Percentiles rank a stretch among this genome's conserved stretches.
phyloP scores from a whole-genome alignment of 2,888 invertebrate genomes.

The Trachelus tabidus region DNA sequence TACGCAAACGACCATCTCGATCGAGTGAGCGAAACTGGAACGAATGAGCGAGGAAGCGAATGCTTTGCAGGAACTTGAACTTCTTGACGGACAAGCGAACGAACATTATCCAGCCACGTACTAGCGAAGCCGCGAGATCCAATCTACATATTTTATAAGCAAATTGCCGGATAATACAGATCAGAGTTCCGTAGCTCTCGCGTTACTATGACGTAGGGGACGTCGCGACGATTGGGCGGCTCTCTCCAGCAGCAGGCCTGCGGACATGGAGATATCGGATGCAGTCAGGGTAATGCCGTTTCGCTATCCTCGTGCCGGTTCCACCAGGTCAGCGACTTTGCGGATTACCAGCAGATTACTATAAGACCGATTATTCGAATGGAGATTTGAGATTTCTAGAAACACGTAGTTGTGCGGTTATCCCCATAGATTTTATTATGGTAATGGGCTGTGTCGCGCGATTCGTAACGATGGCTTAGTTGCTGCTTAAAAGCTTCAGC shows the following conservation, averaged over 20 bases:
- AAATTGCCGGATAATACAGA: slow-evolving; percentile 10
- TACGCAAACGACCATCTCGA: slow-evolving; percentile 2
- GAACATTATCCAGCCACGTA: slow-evolving; percentile 6
- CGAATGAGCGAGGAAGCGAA: slow-evolving; percentile 25
- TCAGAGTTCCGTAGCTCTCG: background rate
- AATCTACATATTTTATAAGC: slow-evolving; percentile 14
- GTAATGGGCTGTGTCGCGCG: background rate
- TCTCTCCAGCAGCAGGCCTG: background rate
- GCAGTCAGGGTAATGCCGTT: background rate
- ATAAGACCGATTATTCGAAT: background rate
- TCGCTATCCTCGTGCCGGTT: background rate
- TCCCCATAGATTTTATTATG: background rate
- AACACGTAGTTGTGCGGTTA: background rate
- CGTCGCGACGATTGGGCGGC: background rate
- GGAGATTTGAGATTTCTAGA: background rate
- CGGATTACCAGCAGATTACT: background rate
- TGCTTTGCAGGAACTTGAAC: background rate
- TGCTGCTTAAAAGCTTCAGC: background rate
- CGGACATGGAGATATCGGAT: background rate
- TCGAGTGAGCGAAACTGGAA: slow-evolving; percentile 2
- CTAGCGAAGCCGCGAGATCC: background rate
- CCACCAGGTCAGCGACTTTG: background rate
- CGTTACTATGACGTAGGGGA: background rate
- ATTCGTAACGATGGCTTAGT: background rate
- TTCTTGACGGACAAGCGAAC: slow-evolving; percentile 1